Conservation (phyloP, 2,888 invertebrate genomes). For the Cheilosia soror region DNA sequence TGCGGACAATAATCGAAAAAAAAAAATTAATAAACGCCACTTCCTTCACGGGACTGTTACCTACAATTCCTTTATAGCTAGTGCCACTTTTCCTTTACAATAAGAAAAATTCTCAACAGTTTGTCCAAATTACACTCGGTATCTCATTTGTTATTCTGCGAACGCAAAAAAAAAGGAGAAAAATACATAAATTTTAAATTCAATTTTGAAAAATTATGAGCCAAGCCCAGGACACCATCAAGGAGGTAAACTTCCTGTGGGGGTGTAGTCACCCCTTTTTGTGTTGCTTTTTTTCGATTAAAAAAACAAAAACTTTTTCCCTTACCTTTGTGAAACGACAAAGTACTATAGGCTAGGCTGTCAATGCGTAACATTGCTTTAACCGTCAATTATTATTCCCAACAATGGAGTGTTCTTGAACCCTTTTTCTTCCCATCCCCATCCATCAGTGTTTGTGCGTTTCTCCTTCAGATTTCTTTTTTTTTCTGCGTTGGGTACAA, state of each 20-base stretch:
- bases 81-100: slow-evolving; percentile 11
- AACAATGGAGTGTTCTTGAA: slow-evolving; percentile 40
- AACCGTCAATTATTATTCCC: slow-evolving; percentile 63
- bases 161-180: slow-evolving; percentile 15
- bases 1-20: slow-evolving; percentile 51
- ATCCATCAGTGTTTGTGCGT: slow-evolving; percentile 33
- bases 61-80: slow-evolving; percentile 23
- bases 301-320: background rate
- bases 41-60: slow-evolving; percentile 23
- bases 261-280: slow-evolving; percentile 24
- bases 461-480: slow-evolving; percentile 1
- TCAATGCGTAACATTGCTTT: slow-evolving; percentile 60
- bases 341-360: slow-evolving; percentile 25
- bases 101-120: slow-evolving; percentile 53
- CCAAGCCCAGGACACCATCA: background rate
- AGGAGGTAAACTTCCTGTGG: no score
- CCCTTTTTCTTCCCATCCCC: slow-evolving; percentile 31
- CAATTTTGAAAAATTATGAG: slow-evolving; percentile 65
- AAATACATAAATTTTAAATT: slow-evolving; percentile 63
- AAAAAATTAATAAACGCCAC: slow-evolving; percentile 61
- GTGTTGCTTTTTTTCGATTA: no score
- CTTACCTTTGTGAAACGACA: slow-evolving; percentile 9
- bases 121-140: slow-evolving; percentile 61
- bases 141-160: slow-evolving; percentile 58
- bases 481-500: slow-evolving; percentile 9